Evolutionary conservation across 2,113 vertebrate species (phyloP).

Genomic region (Dicaeum eximium): DNA sequence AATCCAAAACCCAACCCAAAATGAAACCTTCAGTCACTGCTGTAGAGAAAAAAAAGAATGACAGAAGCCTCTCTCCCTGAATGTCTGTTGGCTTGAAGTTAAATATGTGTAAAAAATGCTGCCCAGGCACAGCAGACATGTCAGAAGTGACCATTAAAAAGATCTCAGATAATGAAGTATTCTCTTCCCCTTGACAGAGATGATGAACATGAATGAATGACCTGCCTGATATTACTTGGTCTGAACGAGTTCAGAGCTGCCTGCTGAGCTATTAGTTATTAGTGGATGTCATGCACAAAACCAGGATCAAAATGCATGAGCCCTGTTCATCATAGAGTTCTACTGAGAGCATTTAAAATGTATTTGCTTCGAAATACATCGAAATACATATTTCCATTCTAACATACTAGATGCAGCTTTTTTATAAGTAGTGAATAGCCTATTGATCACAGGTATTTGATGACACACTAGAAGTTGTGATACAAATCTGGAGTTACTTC

Average conservation of each 20-base stretch:
- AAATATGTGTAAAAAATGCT: background rate
- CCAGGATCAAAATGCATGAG: background rate
- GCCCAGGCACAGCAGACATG: background rate
- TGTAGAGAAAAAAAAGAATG: background rate
- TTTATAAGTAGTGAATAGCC: background rate
- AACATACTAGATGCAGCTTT: background rate
- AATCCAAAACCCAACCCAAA: background rate
- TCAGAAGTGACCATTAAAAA: background rate
- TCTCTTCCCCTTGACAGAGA: background rate
- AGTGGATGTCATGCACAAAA: background rate
- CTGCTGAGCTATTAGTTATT: background rate
- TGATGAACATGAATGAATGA: background rate
- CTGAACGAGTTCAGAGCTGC: background rate
- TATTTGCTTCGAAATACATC: background rate
- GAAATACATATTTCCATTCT: background rate
- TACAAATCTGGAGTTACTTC: background rate
- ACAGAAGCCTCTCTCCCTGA: background rate
- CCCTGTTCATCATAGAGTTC: background rate
- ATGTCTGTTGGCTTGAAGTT: background rate
- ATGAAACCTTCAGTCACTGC: background rate
- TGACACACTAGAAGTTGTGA: background rate
- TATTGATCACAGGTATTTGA: background rate
- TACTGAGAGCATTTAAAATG: background rate
- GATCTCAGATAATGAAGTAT: background rate
- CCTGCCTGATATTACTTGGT: background rate